phyloP scores from a whole-genome alignment of 2,113 vertebrate genomes.

The Pseudorhombus dupliciocellatus region DNA sequence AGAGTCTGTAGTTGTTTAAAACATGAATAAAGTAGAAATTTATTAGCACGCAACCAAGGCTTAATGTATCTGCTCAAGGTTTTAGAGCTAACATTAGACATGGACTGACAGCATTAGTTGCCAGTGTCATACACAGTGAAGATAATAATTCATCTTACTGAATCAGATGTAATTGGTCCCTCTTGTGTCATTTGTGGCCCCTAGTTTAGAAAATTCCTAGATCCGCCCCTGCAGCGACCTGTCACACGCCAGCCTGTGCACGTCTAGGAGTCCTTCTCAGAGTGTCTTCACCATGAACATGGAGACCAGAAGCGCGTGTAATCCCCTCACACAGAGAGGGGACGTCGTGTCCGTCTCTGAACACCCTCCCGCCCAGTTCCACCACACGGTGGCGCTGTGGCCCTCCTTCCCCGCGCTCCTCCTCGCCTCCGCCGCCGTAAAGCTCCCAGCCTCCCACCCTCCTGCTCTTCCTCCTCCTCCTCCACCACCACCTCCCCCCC shows the following conservation, averaged over 20 bases:
- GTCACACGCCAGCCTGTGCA: background rate
- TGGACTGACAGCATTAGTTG: too few relatives aligned
- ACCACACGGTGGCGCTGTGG: slow-evolving; percentile 76
- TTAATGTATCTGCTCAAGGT: background rate
- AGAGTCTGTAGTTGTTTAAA: too few relatives aligned
- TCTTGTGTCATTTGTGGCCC: background rate
- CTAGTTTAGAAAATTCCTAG: too few relatives aligned
- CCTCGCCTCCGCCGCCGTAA: slow-evolving; percentile 40
- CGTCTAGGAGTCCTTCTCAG: background rate
- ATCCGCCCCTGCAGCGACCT: too few relatives aligned
- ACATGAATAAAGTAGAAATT: too few relatives aligned
- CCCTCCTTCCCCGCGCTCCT: slow-evolving; percentile 58
- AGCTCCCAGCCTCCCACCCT: slow-evolving; percentile 32
- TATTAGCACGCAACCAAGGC: background rate
- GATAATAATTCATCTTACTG: too few relatives aligned
- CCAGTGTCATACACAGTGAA: too few relatives aligned
- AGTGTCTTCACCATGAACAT: background rate
- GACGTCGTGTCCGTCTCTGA: background rate
- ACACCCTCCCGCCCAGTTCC: background rate
- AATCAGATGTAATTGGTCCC: too few relatives aligned
- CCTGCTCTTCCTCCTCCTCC: slow-evolving; percentile 19
- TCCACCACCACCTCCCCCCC: slow-evolving; percentile 32
- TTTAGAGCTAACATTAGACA: background rate
- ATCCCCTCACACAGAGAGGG: background rate
- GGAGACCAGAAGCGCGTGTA: background rate